phyloP scores from a whole-genome alignment of 1,140 invertebrate species.

The Drosophila varians region DNA sequence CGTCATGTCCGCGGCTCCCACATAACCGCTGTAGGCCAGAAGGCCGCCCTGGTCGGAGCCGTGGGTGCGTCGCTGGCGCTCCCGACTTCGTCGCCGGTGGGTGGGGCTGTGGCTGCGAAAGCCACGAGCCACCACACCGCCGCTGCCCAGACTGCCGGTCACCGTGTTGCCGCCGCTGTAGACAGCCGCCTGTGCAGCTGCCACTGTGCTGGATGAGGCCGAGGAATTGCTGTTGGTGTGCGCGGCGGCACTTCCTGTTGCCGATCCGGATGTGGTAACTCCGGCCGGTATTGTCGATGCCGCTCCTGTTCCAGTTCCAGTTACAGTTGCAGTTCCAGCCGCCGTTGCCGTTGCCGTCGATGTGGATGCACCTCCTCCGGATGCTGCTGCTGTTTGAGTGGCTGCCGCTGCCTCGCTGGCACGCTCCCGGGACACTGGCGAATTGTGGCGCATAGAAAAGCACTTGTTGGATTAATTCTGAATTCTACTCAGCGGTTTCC shows the following conservation, averaged over 20 bases:
- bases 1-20: conserved; percentile 43
- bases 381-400: conserved; percentile 43
- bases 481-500: conserved; percentile 13
- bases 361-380: conserved; percentile 25
- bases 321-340: neutral
- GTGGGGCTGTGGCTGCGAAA: conserved; percentile 83
- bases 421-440: conserved; percentile 80
- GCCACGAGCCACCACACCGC: conserved; percentile 67
- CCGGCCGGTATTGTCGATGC: conserved; percentile 15
- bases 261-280: conserved; percentile 28
- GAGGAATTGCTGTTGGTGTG: conserved; percentile 67
- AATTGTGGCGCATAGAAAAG: conserved; percentile 76
- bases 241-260: conserved; percentile 35
- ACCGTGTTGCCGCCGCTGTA: conserved; percentile 78
- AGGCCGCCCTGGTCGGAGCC: conserved; percentile 79
- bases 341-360: conserved; percentile 14
- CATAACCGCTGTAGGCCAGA: conserved; percentile 70
- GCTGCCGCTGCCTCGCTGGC: conserved; percentile 58
- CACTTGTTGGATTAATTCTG: conserved; percentile 46
- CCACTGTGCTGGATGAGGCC: conserved; percentile 76
- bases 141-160: conserved; percentile 70
- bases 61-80: conserved; percentile 74
- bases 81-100: conserved; percentile 75
- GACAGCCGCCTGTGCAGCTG: conserved; percentile 79
- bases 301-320: conserved; percentile 10